A percentile compares a stretch with the other conserved stretches of the same genome.
Conservation (phyloP, 2,888 invertebrate genomes). For the Chironomus tentans region DNA sequence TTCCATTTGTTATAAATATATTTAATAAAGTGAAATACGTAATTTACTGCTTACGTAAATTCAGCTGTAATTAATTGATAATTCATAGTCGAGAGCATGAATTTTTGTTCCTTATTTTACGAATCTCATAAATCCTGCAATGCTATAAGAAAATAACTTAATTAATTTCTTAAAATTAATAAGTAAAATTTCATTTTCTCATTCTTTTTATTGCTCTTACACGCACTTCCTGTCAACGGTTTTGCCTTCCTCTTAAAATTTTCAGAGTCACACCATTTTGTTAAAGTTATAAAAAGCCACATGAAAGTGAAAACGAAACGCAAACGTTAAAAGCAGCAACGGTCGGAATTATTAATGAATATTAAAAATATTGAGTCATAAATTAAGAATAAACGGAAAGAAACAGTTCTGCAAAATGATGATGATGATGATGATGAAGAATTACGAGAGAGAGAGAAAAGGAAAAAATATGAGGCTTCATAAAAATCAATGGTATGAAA, state of each 20-base stretch:
- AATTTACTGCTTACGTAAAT: no score
- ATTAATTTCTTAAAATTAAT: neutral
- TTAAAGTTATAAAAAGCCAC: neutral
- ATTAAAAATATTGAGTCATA: constrained; percentile 18
- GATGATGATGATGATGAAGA: neutral
- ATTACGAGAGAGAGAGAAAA: neutral
- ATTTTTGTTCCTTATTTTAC: no score
- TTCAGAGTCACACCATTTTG: neutral
- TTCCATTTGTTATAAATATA: no score
- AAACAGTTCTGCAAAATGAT: neutral
- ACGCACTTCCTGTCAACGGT: constrained; percentile 4
- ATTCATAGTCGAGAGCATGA: no score
- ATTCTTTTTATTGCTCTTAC: neutral
- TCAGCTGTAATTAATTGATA: no score
- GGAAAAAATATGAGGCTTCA: neutral
- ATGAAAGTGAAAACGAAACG: neutral
- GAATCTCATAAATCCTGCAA: no score
- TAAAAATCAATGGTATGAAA: neutral
- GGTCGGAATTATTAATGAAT: neutral
- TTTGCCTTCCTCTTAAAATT: neutral
- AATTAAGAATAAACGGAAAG: constrained; percentile 3
- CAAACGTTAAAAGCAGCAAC: neutral
- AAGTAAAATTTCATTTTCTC: neutral
- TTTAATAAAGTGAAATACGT: no score
- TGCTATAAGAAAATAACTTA: neutral